A percentile compares a stretch with the other conserved stretches of the same genome.
These are phyloP conservation scores for Helleia helle DNA, from an alignment of 2,888 invertebrate species.

Conservation along the genomic window DNA sequence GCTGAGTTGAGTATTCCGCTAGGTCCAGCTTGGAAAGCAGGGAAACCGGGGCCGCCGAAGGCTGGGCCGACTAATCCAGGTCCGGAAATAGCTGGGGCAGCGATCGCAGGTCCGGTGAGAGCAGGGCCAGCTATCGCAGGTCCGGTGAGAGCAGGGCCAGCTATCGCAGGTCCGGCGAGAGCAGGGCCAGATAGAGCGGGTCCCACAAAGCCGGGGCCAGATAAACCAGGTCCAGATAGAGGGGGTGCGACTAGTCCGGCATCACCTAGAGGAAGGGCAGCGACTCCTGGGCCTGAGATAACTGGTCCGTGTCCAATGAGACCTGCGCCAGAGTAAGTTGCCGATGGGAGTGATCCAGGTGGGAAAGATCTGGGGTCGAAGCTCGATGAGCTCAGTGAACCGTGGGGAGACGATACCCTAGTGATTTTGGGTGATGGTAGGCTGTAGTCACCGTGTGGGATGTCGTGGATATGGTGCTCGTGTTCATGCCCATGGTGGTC, in stretches of 20 bases:
- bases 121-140: conserved; percentile 12
- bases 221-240: background rate
- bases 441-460: conserved; percentile 19
- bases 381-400: conserved; percentile 32
- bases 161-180: conserved; percentile 4
- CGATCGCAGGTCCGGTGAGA: conserved; percentile 4
- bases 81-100: conserved; percentile 15
- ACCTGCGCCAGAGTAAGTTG: conserved; percentile 41
- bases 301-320: conserved; percentile 18
- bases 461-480: conserved; percentile 21
- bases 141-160: conserved; percentile 15
- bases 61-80: conserved; percentile 18
- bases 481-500: conserved; percentile 26
- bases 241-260: background rate
- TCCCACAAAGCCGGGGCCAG: background rate
- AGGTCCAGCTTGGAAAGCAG: no score
- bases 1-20: conserved; percentile 1
- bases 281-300: conserved; percentile 18
- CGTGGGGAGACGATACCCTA: conserved; percentile 23
- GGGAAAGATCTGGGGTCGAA: conserved; percentile 61
- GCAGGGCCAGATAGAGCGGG: conserved; percentile 3
- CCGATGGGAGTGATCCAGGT: conserved; percentile 55
- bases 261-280: conserved; percentile 11
- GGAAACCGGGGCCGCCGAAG: background rate
- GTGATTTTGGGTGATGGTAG: conserved; percentile 10